Base-by-base conservation (phyloP, 2,797 vertebrate genomes). In the Crocodylus rhombifer region DNA sequence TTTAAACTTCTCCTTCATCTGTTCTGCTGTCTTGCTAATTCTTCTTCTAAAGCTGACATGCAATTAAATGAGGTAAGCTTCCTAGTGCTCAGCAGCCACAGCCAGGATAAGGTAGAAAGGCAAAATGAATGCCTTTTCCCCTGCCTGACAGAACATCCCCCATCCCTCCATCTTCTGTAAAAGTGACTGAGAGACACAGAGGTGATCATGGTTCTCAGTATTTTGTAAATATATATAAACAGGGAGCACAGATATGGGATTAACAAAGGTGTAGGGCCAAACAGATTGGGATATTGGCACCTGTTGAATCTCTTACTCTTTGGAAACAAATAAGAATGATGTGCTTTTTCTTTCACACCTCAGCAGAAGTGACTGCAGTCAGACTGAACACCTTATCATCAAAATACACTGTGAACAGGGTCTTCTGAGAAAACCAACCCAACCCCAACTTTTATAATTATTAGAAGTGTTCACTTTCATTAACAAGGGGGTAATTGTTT, bases 401-500 rank as follows among this genome's bases (percentile, higher is more conserved):
- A 91, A 97, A 97, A 96, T 94, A 96, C 97, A 96, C 61, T 82
- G 94, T 96, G 97, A 97, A 97, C 94, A 97, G 92, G 90, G 80
- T 91, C 93, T 89, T 94, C 82, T 51, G 92, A 95, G 82, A 73
- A 97, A 97, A 95, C 69, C 86, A 96, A 97, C 92, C 82, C 75
- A 80, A 95, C 69, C 25, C 36, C 96, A 97, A 96, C 95, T 97
- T 98, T 97, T 93, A 92, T 97, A 98, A 98, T 97, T 98, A 97
- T 97, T 96, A 97, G 94, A 95, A 97, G 83, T 30, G 51, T 95
- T 98, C 82, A 0, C 65, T 98, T 97, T 98, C 94, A 20, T 97
- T 98, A 98, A 98, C 97, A 98, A 98, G 97, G 94, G 91, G 95
- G 97, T 98, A 97, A 98, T 98, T 98, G 97, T 98, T 97, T 98